These are phyloP conservation scores for Dermatemys mawii DNA, from an alignment of 2,113 vertebrate species.

Conservation along the genomic window DNA sequence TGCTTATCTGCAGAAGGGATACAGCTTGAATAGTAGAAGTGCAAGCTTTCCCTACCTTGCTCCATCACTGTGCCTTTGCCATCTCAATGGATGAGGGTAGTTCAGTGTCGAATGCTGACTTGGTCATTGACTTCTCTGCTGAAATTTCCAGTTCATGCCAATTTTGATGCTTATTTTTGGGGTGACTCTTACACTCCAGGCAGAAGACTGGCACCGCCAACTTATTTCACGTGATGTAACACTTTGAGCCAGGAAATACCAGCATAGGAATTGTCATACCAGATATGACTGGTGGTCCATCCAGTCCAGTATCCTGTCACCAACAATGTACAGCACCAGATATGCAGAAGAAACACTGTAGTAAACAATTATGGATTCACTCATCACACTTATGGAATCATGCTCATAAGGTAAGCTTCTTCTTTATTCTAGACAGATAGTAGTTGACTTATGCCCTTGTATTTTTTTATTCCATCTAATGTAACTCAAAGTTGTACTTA, in stretches of 20 bases:
- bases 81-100: not conserved
- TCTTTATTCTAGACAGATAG: slow-evolving; percentile 21
- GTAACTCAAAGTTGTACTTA: slow-evolving; percentile 38
- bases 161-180: not conserved
- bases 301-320: not conserved
- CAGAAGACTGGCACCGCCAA: not conserved
- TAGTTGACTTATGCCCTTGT: not conserved
- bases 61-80: not conserved
- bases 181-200: not conserved
- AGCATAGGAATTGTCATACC: accelerated
- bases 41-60: not conserved
- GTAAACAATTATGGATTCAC: not conserved
- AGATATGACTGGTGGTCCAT: not conserved
- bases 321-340: not conserved
- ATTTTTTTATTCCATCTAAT: slow-evolving; percentile 15
- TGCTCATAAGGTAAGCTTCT: not conserved
- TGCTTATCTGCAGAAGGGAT: not conserved
- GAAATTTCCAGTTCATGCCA: not conserved
- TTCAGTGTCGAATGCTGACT: not conserved
- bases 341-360: not conserved
- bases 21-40: not conserved
- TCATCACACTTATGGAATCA: not conserved
- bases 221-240: not conserved
- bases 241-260: not conserved
- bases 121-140: not conserved